A percentile compares a stretch with the other conserved stretches of the same genome.
Evolutionary conservation across 23 tunicate genomes (phyloP).

Genomic region (Clavelina lepadiformis): DNA sequence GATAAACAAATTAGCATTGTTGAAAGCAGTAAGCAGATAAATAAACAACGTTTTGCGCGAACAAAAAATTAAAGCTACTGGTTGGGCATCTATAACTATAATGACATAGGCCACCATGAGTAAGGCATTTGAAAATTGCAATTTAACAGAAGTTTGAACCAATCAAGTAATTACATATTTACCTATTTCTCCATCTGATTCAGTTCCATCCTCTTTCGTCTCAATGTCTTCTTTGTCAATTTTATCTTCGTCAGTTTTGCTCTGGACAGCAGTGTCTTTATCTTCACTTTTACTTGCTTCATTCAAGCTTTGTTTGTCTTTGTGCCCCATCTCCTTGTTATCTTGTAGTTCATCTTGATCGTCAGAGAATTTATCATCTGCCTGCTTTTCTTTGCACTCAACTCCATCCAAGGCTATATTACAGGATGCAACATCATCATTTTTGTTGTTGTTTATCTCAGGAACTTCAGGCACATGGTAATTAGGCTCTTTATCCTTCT

Average conservation of each 20-base stretch:
- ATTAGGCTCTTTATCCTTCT: background rate
- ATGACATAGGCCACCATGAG: no score
- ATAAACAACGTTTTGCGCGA: background rate
- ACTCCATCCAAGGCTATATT: background rate
- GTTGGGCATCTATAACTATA: no score
- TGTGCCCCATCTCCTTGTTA: background rate
- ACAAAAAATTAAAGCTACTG: background rate
- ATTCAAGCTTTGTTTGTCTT: background rate
- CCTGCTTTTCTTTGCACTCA: background rate
- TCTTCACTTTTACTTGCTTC: conserved; percentile 13
- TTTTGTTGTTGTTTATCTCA: background rate
- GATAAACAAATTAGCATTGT: background rate
- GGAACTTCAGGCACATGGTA: background rate
- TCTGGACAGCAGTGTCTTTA: no score
- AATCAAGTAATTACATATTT: background rate
- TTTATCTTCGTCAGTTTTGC: background rate
- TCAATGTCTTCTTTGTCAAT: background rate
- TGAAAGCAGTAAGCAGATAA: background rate
- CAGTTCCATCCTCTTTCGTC: background rate
- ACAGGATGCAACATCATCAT: background rate
- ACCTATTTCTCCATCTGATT: conserved; percentile 34
- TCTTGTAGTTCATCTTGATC: background rate
- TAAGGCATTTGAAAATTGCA: no score
- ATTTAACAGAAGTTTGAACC: no score
- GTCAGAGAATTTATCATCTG: background rate